Evolutionary conservation across 2,113 vertebrate genomes (phyloP), one percentile per base, ranked within the genome.

Genomic region (Chlamydotis undulata): DNA sequence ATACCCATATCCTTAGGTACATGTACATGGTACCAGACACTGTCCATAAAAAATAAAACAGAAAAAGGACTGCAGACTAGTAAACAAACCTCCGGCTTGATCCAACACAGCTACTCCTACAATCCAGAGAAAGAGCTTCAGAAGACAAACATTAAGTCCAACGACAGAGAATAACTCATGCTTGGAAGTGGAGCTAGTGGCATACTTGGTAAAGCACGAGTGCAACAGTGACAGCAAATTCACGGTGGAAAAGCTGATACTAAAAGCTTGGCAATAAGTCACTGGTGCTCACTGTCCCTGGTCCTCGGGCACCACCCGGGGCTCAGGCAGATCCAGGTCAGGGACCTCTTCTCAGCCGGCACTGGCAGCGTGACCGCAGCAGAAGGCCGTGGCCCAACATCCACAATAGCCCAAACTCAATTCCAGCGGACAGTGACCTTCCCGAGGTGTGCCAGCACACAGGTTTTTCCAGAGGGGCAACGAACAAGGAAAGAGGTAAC

Each of bases 321-420:
- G 23, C 64, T 31, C 41, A 2, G 37, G 45, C 41, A 64, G 65
- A 10, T 9, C 16, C 4, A 33, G 6, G 12, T 3, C 39, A 31
- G 47, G 55, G 39, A 26, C 13, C 37, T 49, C 21, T 35, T 29
- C 37, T 16, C 35, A 28, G 61, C 26, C 2, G 0, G 37, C 60
- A 37, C 33, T 13, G n/a, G 33, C 69, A 37, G 14, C 1, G 24
- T 4, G 3, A 16, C 25, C 12, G 2, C 21, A 35, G 55, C 45
- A 49, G 25, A 22, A 60, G 35, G 14, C 29, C 68, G 37, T 2
- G 0, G 19, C 14, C 17, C 22, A 19, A 49, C 3, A 31, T 2
- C 24, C 29, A 12, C 29, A 37, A 5, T 19, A 86, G 29, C 25
- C 57, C 50, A 64, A 71, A 26, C 56, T 23, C 57, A 31, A 16